These are phyloP conservation scores for Tadarida brasiliensis DNA, from an alignment of 2,797 vertebrate species.

Conservation along the genomic window DNA sequence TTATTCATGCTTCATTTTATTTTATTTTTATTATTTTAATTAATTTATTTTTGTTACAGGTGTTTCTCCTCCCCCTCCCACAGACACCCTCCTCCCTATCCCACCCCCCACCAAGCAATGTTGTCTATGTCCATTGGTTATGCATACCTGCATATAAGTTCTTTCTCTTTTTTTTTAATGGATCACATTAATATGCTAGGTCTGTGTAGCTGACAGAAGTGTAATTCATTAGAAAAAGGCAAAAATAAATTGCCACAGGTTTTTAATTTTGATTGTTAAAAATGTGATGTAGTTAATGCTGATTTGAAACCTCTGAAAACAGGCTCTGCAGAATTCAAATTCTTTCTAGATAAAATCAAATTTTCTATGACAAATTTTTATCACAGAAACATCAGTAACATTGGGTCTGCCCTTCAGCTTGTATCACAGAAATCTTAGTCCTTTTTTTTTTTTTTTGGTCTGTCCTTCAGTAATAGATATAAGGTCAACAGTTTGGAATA, in stretches of 20 bases:
- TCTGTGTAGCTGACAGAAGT: not conserved
- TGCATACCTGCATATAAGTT: no score
- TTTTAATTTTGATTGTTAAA: constrained; percentile 41
- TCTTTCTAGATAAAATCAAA: constrained; percentile 56
- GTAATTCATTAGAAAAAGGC: constrained; percentile 50
- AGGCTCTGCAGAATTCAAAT: constrained; percentile 30
- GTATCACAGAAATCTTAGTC: not conserved
- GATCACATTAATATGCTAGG: not conserved
- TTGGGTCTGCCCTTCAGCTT: not conserved
- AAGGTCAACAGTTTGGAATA: constrained; percentile 74
- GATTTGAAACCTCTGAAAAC: not conserved
- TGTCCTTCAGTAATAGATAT: constrained; percentile 61
- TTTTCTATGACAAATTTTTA: constrained; percentile 42
- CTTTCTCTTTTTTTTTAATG: no score
- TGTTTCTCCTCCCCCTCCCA: no score
- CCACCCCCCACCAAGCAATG: no score
- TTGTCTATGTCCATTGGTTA: no score
- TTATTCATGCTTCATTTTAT: constrained; percentile 10
- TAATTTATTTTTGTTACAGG: no score
- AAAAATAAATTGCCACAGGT: constrained; percentile 12
- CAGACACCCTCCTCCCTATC: no score
- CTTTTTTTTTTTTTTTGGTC: not conserved
- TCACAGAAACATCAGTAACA: not conserved
- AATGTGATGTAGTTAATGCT: constrained; percentile 1
- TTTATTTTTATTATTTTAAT: no score